Percentiles rank a stretch among this genome's conserved stretches.
Evolutionary conservation across 2,113 vertebrate genomes (phyloP).

Genomic region (Petrocephalus microphthalmus): DNA sequence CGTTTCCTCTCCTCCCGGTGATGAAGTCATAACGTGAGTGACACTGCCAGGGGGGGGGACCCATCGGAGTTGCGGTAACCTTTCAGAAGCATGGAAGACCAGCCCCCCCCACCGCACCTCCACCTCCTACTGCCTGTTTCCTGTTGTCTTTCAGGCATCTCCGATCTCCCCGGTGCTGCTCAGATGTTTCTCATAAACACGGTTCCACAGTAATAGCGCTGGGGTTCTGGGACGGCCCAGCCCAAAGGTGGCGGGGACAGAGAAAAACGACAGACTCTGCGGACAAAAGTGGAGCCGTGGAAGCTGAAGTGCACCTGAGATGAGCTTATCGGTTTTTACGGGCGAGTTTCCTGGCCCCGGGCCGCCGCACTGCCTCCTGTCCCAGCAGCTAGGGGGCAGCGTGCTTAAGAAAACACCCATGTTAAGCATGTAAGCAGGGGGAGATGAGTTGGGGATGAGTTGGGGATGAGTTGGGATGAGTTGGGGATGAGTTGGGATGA

Average conservation of each 20-base stretch:
- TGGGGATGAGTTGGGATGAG: too few relatives aligned
- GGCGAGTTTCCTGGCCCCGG: background rate
- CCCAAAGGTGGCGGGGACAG: background rate
- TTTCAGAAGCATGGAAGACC: slow-evolving; percentile 51
- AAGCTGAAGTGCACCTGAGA: background rate
- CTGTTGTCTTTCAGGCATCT: slow-evolving; percentile 39
- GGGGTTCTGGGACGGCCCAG: slow-evolving; percentile 14
- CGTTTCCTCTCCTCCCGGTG: slow-evolving; percentile 47
- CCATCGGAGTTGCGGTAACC: slow-evolving; percentile 48
- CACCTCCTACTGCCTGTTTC: slow-evolving; percentile 22
- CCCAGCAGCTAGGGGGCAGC: background rate
- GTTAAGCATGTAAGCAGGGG: background rate
- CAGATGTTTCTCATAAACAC: slow-evolving; percentile 48
- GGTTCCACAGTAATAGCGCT: slow-evolving; percentile 30
- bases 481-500: too few relatives aligned
- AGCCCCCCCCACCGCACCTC: slow-evolving; percentile 37
- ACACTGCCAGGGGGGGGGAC: slow-evolving; percentile 55
- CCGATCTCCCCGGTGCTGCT: background rate
- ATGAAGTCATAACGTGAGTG: slow-evolving; percentile 66
- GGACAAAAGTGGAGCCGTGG: background rate
- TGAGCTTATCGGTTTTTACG: background rate
- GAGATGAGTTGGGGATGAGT: too few relatives aligned
- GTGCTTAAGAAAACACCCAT: background rate
- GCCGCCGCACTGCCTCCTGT: background rate
- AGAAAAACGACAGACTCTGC: background rate